Conservation (phyloP, 2,113 vertebrate species). For the Sardina pilchardus region DNA sequence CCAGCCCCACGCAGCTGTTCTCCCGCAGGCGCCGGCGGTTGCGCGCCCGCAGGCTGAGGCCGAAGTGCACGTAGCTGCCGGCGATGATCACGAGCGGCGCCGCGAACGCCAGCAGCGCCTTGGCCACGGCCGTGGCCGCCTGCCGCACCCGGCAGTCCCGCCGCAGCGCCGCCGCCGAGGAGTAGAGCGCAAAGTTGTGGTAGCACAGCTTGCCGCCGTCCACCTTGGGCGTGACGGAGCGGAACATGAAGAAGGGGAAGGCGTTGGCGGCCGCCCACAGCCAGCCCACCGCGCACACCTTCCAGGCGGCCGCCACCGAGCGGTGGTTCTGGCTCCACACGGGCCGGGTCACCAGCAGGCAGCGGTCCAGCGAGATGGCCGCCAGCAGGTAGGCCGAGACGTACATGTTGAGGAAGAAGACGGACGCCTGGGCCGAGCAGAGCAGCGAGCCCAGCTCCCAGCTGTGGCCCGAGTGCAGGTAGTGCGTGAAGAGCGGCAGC, state of each 20-base stretch:
- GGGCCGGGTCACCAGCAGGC: constrained; percentile 78
- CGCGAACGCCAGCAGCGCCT: constrained; percentile 79
- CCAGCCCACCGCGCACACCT: constrained; percentile 78
- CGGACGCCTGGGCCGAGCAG: constrained; percentile 80
- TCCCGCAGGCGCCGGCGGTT: constrained; percentile 62
- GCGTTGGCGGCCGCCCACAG: constrained; percentile 73
- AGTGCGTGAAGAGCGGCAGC: constrained; percentile 82
- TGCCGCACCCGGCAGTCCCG: constrained; percentile 63
- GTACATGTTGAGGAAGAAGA: constrained; percentile 89
- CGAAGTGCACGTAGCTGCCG: constrained; percentile 75
- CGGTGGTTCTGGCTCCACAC: constrained; percentile 91
- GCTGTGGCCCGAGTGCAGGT: constrained; percentile 72
- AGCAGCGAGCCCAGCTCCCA: constrained; percentile 82
- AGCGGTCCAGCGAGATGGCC: constrained; percentile 87
- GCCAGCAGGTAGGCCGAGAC: constrained; percentile 86
- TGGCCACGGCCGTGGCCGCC: constrained; percentile 66
- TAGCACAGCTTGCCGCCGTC: constrained; percentile 70
- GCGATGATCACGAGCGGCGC: constrained; percentile 79
- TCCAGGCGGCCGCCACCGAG: constrained; percentile 67
- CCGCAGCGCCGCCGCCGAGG: constrained; percentile 29
- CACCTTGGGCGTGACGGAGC: constrained; percentile 63
- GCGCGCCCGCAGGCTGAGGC: constrained; percentile 72
- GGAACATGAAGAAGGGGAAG: constrained; percentile 79
- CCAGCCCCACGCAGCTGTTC: constrained; percentile 34
- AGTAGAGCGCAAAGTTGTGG: constrained; percentile 70